Base-by-base conservation (phyloP, 2,797 vertebrate genomes). In the Oceanodroma leucorhoa region DNA sequence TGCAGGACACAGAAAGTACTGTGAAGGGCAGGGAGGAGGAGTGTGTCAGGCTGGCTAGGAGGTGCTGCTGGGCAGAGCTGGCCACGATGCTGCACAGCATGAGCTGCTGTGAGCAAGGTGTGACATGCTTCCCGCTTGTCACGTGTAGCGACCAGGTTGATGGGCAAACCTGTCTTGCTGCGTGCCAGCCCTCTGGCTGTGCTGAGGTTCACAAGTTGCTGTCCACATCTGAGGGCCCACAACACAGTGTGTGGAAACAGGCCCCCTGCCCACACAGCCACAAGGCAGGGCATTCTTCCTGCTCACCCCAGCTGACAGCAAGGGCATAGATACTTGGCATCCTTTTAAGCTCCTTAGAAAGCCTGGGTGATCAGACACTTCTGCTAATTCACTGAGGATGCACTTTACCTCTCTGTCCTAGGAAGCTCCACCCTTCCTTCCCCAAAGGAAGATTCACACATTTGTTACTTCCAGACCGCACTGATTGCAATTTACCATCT, bases 121-220 rank as follows among this genome's bases (percentile, higher is more conserved):
- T 5, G 30, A 62, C 13, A 26, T 17, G 32, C 32, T 36, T 26
- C 41, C 55, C 1, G 5, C 40, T 46, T 16, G 20, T 12, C 48
- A 32, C 2, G 0, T 8, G 24, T 6, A 19, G 22, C 5, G 4
- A 30, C 32, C 27, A 57, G 27, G 27, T 16, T 21, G 36, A 55
- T 6, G n/a, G 22, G 20, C 57, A 57, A 77, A 38, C 29, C 12
- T 2, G 9, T 12, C 57, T 15, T 6, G 9, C n/a, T 45, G 57
- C 1, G 2, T n/a, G 55, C 50, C 32, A 43, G 41, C 48, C 34
- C 64, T 50, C 11, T 14, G 50, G 64, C 50, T 48, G 27, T 11
- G 32, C 57, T 36, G 32, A 57, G 48, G 46, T 40, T 54, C 69
- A 40, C 40, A 46, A 21, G 41, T 17, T 57, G 64, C 57, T 29